Percentiles rank a stretch among this genome's conserved stretches.
phyloP scores from a whole-genome alignment of 2,797 vertebrate species.

The Argyrosomus regius region DNA sequence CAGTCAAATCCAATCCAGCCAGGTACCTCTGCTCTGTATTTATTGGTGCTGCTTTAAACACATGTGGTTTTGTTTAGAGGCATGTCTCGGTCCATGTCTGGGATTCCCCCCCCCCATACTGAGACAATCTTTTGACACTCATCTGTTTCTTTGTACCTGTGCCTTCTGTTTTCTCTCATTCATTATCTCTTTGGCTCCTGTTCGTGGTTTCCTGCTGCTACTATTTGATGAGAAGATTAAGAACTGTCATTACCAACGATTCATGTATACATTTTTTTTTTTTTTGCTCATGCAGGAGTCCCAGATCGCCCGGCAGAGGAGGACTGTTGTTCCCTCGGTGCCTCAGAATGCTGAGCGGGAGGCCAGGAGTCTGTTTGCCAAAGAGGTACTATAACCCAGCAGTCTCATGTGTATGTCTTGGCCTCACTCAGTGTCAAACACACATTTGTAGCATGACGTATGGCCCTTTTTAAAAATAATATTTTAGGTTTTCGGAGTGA shows the following conservation, averaged over 20 bases:
- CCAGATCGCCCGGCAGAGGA: constrained; percentile 89
- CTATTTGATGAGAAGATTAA: constrained; percentile 8
- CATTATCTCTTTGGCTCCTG: constrained; percentile 9
- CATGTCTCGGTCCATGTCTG: constrained; percentile 6
- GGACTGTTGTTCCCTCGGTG: constrained; percentile 91
- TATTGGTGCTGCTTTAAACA: constrained; percentile 36
- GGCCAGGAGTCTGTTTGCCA: constrained; percentile 95
- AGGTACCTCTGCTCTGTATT: constrained; percentile 40
- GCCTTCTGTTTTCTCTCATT: constrained; percentile 16
- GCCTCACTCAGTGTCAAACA: not conserved
- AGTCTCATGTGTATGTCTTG: not conserved
- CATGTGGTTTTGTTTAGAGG: constrained; percentile 69
- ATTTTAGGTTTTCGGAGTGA: not conserved
- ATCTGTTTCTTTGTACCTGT: constrained; percentile 22
- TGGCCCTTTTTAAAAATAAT: constrained; percentile 11
- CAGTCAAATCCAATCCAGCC: constrained; percentile 25
- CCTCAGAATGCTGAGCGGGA: constrained; percentile 93
- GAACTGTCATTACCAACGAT: not conserved
- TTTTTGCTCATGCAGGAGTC: constrained; percentile 85
- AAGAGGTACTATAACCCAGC: constrained; percentile 88
- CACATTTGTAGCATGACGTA: not conserved
- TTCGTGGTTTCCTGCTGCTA: constrained; percentile 1
- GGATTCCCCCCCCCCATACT: not conserved
- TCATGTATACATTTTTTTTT: not conserved
- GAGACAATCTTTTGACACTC: constrained; percentile 20